Evolutionary conservation across 2,113 vertebrate genomes (phyloP).

Genomic region (Gobiocypris rarus): DNA sequence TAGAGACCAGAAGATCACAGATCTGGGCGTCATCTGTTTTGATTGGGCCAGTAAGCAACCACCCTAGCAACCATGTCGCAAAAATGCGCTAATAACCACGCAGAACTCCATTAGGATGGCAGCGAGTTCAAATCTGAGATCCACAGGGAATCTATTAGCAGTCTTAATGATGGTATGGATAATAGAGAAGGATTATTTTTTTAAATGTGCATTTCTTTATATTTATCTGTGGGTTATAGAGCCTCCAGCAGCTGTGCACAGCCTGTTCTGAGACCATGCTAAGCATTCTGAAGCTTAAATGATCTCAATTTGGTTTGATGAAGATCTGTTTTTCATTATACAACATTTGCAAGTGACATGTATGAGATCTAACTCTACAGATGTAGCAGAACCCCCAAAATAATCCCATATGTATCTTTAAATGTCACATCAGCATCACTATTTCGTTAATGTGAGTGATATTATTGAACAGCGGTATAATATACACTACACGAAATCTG

Average conservation of each 20-base stretch:
- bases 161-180: constrained; percentile 47
- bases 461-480: background rate
- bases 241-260: background rate
- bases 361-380: background rate
- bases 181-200: constrained; percentile 40
- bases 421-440: background rate
- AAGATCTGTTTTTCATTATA: background rate
- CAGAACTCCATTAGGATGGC: background rate
- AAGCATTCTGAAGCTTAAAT: background rate
- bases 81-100: background rate
- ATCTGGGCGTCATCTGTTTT: background rate
- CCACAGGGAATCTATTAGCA: constrained; percentile 35
- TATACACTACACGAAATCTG: background rate
- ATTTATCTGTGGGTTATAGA: constrained; percentile 8
- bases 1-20: background rate
- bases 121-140: constrained; percentile 22
- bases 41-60: background rate
- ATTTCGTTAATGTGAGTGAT: constrained; percentile 1
- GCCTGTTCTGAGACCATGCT: background rate
- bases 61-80: background rate
- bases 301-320: background rate
- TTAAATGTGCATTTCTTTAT: background rate
- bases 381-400: background rate
- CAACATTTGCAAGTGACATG: background rate
- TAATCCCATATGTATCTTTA: background rate